Percentiles rank a stretch among this genome's conserved stretches.
Evolutionary conservation across 2,113 vertebrate species (phyloP).

Genomic region (Arizona elegans): DNA sequence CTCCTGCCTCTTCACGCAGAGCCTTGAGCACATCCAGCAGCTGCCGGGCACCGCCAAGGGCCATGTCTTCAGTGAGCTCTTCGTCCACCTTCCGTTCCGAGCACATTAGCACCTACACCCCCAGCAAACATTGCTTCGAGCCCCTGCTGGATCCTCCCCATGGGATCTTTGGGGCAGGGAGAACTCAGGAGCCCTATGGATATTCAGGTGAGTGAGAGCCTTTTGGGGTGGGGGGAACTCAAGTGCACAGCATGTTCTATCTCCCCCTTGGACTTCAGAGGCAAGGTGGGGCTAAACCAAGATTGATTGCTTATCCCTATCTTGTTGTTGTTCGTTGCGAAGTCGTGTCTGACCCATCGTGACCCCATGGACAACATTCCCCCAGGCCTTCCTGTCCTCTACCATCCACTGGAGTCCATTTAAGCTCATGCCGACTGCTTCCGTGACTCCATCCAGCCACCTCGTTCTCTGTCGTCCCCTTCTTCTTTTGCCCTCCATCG

Average conservation of each 20-base stretch:
- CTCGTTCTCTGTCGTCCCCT: no score
- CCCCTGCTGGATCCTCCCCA: conserved; percentile 29
- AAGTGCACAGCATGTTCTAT: accelerated
- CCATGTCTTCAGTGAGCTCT: conserved; percentile 65
- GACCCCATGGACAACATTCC: no score
- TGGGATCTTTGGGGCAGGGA: conserved; percentile 28
- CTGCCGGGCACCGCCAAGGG: not conserved
- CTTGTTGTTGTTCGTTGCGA: no score
- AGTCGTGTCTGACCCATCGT: no score
- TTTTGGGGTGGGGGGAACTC: not conserved
- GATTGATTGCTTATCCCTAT: not conserved
- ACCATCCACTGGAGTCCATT: no score
- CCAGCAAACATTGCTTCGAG: conserved; percentile 57
- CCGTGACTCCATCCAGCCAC: no score
- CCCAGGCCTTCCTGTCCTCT: no score
- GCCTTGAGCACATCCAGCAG: accelerated
- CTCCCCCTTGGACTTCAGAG: not conserved
- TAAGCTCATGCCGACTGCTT: no score
- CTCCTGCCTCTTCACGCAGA: not conserved
- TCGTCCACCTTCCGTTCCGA: conserved; percentile 64
- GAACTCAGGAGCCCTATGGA: conserved; percentile 63
- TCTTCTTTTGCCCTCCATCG: no score
- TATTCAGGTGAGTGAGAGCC: conserved; percentile 55
- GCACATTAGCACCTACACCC: conserved; percentile 65
- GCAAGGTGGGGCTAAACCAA: not conserved